Evolutionary conservation across 2,888 invertebrate species (phyloP), one percentile per base, ranked within the genome.

Genomic region (Vanessa cardui): DNA sequence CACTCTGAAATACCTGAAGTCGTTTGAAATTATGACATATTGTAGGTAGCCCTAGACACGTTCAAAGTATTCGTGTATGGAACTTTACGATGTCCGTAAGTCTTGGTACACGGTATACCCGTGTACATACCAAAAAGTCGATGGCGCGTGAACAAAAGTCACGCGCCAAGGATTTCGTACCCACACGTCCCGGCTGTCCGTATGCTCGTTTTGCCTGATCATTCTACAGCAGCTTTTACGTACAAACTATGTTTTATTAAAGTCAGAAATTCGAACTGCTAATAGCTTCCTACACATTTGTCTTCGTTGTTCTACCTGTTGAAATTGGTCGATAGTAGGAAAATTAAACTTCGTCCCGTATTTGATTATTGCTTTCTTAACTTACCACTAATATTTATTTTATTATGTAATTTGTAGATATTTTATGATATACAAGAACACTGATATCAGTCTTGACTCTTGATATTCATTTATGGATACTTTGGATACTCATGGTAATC

Each of bases 61-160:
- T 56, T 74, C 72, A 73, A 81, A 80, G 81, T 78, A 82, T 81
- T 81, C 79, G 76, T 81, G 83, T 83, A 77, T 78, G 75, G 77
- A 74, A 78, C 79, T 79, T 81, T 82, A 80, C 78, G 75, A 83
- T 81, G 81, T 81, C 79, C 79, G 79, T 83, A 84, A 85, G 85
- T 83, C 82, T 80, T 77, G 78, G 63, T 64, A 72, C 61, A 77
- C 78, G 86, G 85, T 87, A 86, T 78, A 79, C 80, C 31, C 54
- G 58, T 59, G 68, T 66, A 71, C 87, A 90, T 90, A 84, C 82
- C 89, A 84, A 81, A 83, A 81, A 82, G 74, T 79, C 89, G 83
- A 89, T 90, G 84, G 81, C 84, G 89, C 90, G 86, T 86, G 85
- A 87, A 86, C 81, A 73, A 80, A 79, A 89, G 91, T 90, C 90